phyloP scores from a whole-genome alignment of 1,140 invertebrate species.

The Ceratina japonica region DNA sequence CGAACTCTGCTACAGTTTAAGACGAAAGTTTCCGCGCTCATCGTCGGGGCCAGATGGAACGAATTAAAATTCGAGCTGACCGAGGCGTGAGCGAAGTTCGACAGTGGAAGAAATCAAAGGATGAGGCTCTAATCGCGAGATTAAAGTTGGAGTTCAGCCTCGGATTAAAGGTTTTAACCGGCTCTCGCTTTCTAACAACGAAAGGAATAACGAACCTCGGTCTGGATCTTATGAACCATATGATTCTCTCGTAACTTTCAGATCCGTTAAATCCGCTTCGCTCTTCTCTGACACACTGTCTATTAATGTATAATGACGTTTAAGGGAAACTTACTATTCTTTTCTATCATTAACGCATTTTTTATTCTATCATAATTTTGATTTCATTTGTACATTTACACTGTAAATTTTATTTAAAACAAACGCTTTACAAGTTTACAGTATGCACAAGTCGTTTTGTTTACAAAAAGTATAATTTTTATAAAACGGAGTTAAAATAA shows the following conservation, averaged over 20 bases:
- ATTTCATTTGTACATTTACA: not conserved
- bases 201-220: slow-evolving; percentile 53
- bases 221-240: slow-evolving; percentile 44
- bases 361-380: not conserved
- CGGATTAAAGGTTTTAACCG: slow-evolving; percentile 60
- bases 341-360: too few relatives aligned
- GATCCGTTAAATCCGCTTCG: slow-evolving; percentile 55
- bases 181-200: slow-evolving; percentile 47
- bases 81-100: slow-evolving; percentile 13
- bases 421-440: too few relatives aligned
- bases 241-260: slow-evolving; percentile 60
- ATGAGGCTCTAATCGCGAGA: slow-evolving; percentile 58
- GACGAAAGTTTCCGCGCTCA: not conserved
- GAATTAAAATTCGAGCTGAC: slow-evolving; percentile 43
- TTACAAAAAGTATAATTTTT: too few relatives aligned
- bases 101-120: slow-evolving; percentile 58
- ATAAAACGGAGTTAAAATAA: too few relatives aligned
- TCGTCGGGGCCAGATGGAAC: not conserved
- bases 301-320: too few relatives aligned
- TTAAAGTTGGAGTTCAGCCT: slow-evolving; percentile 56
- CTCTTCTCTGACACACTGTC: slow-evolving; percentile 34
- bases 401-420: too few relatives aligned
- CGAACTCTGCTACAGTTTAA: not conserved
- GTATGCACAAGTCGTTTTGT: too few relatives aligned
- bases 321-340: too few relatives aligned